phyloP scores from a whole-genome alignment of 1,140 invertebrate genomes.

The Drosophila setifemur region DNA sequence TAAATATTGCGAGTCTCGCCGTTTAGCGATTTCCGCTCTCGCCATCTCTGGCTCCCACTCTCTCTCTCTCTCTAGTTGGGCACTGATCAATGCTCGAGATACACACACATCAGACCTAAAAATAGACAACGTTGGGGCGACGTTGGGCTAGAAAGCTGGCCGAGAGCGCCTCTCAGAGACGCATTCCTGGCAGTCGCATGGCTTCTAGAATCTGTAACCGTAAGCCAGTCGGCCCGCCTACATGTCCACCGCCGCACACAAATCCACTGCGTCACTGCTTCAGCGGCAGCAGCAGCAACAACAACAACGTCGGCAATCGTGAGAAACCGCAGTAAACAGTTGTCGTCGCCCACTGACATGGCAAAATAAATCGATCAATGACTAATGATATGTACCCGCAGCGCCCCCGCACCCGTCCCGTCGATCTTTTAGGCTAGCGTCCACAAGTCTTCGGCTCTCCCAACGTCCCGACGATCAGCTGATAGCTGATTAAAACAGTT shows the following conservation, averaged over 20 bases:
- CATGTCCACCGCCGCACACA: constrained; percentile 17
- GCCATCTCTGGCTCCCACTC: constrained; percentile 1
- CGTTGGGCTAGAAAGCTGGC: constrained; percentile 22
- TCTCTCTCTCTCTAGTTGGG: constrained; percentile 10
- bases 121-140: constrained; percentile 53
- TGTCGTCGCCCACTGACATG: constrained; percentile 20
- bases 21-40: neutral
- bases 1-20: constrained; percentile 36
- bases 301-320: neutral
- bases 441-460: constrained; percentile 30
- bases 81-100: constrained; percentile 37
- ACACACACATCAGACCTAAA: constrained; percentile 76
- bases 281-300: neutral
- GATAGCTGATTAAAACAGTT: too few species aligned
- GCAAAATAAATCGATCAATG: constrained; percentile 23
- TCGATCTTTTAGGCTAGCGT: neutral
- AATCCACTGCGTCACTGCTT: constrained; percentile 19
- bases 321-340: constrained; percentile 8
- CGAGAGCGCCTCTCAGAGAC: constrained; percentile 25
- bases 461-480: too few species aligned
- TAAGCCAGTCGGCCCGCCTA: constrained; percentile 37
- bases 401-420: too few species aligned
- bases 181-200: constrained; percentile 66
- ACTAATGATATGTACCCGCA: constrained; percentile 16
- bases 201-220: constrained; percentile 58